Percentiles rank a stretch among this genome's conserved stretches.
Conservation (phyloP, 1,140 invertebrate genomes). For the Papilio glaucus region DNA sequence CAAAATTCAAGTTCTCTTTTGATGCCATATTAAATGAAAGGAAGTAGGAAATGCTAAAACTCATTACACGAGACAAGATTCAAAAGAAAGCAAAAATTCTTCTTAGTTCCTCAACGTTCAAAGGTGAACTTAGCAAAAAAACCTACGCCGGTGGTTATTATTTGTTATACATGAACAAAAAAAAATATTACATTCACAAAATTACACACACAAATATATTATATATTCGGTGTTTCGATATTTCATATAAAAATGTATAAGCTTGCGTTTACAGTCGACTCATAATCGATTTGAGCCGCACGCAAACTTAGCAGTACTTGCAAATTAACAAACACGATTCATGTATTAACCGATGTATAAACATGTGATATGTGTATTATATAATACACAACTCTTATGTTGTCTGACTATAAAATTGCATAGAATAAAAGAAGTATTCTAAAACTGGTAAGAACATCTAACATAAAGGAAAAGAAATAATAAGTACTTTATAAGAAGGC, state of each 20-base stretch:
- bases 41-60: not conserved
- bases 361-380: too few relatives aligned
- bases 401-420: too few relatives aligned
- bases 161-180: not conserved
- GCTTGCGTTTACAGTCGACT: not conserved
- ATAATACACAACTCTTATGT: too few relatives aligned
- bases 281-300: constrained; percentile 1
- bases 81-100: not conserved
- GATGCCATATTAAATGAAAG: not conserved
- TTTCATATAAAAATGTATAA: not conserved
- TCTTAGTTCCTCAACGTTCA: too few relatives aligned
- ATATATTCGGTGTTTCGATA: not conserved
- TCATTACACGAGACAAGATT: not conserved
- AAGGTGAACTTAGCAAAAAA: too few relatives aligned
- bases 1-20: not conserved
- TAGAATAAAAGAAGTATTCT: too few relatives aligned
- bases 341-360: not conserved
- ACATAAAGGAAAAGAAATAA: too few relatives aligned
- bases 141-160: not conserved
- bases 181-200: not conserved
- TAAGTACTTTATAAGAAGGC: too few relatives aligned
- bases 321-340: not conserved
- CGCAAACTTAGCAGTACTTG: constrained; percentile 7
- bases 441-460: too few relatives aligned
- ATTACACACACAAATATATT: too few relatives aligned